These are phyloP conservation scores for Drosophila demipolita DNA, from an alignment of 2,888 invertebrate genomes.

Conservation along the genomic window DNA sequence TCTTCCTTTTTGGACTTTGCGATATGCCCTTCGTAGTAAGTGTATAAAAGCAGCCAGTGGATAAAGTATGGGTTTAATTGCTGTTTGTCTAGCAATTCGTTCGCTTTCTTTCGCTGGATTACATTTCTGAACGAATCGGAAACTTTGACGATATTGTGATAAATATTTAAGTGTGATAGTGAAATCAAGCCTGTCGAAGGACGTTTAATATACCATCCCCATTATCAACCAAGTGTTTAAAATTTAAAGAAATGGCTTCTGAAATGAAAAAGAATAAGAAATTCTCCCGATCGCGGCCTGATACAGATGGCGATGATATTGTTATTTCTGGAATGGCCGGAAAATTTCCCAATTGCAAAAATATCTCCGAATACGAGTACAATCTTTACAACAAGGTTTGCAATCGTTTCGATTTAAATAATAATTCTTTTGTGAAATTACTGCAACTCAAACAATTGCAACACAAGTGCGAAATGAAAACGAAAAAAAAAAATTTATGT, in stretches of 20 bases:
- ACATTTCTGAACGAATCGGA: slow-evolving; percentile 20
- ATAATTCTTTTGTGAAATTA: background rate
- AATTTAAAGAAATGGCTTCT: slow-evolving; percentile 56
- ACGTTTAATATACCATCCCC: slow-evolving; percentile 13
- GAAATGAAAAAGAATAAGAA: slow-evolving; percentile 70
- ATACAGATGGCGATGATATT: slow-evolving; percentile 86
- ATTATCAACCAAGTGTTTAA: slow-evolving; percentile 20
- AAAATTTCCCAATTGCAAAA: slow-evolving; percentile 88
- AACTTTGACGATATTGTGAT: slow-evolving; percentile 27
- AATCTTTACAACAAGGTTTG: slow-evolving; percentile 87
- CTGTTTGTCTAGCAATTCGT: slow-evolving; percentile 79
- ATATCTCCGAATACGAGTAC: slow-evolving; percentile 87
- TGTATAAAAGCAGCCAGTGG: slow-evolving; percentile 44
- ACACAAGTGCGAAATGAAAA: background rate
- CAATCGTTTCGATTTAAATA: background rate
- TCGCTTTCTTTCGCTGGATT: slow-evolving; percentile 52
- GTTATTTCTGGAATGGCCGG: slow-evolving; percentile 88
- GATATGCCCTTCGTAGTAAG: slow-evolving; percentile 50
- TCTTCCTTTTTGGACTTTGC: slow-evolving; percentile 66
- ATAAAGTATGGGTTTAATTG: slow-evolving; percentile 71
- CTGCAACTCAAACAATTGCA: background rate
- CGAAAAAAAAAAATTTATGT: background rate
- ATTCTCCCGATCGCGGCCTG: slow-evolving; percentile 78
- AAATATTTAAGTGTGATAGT: slow-evolving; percentile 30
- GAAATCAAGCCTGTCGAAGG: slow-evolving; percentile 11